phyloP scores from a whole-genome alignment of 1,140 invertebrate genomes.

The Anthonomus grandis region DNA sequence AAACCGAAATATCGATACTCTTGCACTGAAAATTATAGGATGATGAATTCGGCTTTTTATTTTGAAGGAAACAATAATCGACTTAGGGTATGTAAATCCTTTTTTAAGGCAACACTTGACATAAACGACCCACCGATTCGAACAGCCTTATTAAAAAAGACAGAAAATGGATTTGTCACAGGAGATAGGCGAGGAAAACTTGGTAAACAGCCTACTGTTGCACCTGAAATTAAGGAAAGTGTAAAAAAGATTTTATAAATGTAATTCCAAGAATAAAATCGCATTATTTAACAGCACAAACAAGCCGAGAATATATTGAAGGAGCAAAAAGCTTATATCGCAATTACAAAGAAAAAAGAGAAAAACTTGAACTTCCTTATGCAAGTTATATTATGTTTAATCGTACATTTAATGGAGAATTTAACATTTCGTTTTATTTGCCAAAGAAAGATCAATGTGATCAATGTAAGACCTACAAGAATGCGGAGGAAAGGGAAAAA shows the following conservation, averaged over 20 bases:
- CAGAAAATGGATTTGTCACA: background rate
- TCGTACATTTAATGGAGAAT: slow-evolving; percentile 30
- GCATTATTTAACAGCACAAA: too few species aligned
- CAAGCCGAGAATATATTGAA: too few species aligned
- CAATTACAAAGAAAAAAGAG: slow-evolving; percentile 19
- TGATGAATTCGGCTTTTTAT: slow-evolving; percentile 25
- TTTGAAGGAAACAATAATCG: slow-evolving; percentile 11
- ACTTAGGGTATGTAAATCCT: slow-evolving; percentile 23
- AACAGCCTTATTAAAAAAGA: slow-evolving; percentile 11
- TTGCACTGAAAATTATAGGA: too few species aligned
- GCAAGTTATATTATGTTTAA: slow-evolving; percentile 20
- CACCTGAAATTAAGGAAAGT: slow-evolving; percentile 24
- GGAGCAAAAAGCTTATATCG: slow-evolving; percentile 23
- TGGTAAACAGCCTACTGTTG: slow-evolving; percentile 7
- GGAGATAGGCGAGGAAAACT: slow-evolving; percentile 16
- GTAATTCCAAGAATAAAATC: slow-evolving; percentile 24
- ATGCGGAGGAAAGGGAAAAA: background rate
- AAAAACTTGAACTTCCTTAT: slow-evolving; percentile 16
- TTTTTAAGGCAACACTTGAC: slow-evolving; percentile 21
- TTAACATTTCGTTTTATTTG: background rate
- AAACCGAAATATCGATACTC: too few species aligned
- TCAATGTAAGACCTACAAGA: background rate
- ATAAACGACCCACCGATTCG: slow-evolving; percentile 19
- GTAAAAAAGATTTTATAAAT: slow-evolving; percentile 22
- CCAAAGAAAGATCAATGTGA: slow-evolving; percentile 3